These are phyloP conservation scores for Entelurus aequoreus DNA, from an alignment of 2,113 vertebrate species.

Conservation along the genomic window DNA sequence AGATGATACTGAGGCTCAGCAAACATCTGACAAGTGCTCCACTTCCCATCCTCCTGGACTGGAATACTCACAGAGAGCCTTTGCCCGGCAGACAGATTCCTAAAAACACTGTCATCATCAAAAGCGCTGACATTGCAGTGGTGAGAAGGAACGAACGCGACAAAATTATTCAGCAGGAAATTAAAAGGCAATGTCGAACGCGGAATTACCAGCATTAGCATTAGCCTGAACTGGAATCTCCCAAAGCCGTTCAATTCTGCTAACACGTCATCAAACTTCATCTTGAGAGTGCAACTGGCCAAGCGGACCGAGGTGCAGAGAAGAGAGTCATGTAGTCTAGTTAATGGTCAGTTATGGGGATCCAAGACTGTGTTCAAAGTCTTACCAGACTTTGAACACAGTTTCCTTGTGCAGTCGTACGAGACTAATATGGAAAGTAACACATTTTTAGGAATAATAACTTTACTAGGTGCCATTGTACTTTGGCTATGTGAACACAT, in stretches of 20 bases:
- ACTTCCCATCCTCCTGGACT: slow-evolving; percentile 62
- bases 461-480: slow-evolving; percentile 11
- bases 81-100: slow-evolving; percentile 70
- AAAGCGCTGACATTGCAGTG: slow-evolving; percentile 70
- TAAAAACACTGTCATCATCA: slow-evolving; percentile 56
- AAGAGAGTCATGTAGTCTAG: background rate
- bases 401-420: background rate
- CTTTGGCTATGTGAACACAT: background rate
- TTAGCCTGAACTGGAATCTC: slow-evolving; percentile 68
- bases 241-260: slow-evolving; percentile 76
- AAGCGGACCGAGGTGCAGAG: background rate
- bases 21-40: slow-evolving; percentile 79
- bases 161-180: slow-evolving; percentile 78
- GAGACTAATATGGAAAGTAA: background rate
- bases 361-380: slow-evolving; percentile 5
- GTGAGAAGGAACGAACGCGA: slow-evolving; percentile 75
- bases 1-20: slow-evolving; percentile 71
- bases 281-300: slow-evolving; percentile 39
- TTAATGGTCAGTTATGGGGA: slow-evolving; percentile 15
- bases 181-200: slow-evolving; percentile 77
- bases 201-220: slow-evolving; percentile 61
- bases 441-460: slow-evolving; percentile 21
- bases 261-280: slow-evolving; percentile 81
- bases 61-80: slow-evolving; percentile 71
- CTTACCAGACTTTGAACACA: background rate